A percentile compares a stretch with the other conserved stretches of the same genome.
These are phyloP conservation scores for Rhizoglyphus robini DNA, from an alignment of 1,140 invertebrate genomes.

Conservation along the genomic window DNA sequence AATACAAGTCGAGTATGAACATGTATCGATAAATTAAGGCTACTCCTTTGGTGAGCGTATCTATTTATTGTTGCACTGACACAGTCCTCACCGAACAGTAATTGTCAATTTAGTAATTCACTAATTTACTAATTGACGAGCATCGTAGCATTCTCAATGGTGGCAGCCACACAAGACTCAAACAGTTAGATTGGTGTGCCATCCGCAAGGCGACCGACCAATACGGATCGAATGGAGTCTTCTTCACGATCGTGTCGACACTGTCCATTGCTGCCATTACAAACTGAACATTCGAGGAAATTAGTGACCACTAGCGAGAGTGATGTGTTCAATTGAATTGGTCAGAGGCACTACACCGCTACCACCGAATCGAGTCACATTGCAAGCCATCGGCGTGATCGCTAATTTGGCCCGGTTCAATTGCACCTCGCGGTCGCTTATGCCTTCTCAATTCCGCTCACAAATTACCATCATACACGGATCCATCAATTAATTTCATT, in stretches of 20 bases:
- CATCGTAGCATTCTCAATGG: background rate
- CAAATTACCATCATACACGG: background rate
- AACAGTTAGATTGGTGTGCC: background rate
- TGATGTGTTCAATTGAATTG: too few species aligned
- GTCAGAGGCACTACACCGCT: too few species aligned
- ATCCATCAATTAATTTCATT: conserved; percentile 9
- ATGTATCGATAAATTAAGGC: background rate
- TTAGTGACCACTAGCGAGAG: too few species aligned
- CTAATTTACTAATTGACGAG: too few species aligned
- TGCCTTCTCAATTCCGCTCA: background rate
- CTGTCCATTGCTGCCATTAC: background rate
- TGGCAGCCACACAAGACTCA: background rate
- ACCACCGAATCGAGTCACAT: too few species aligned
- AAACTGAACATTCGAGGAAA: too few species aligned
- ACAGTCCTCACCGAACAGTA: background rate
- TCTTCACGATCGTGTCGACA: background rate
- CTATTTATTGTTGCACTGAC: background rate
- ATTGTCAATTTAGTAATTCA: too few species aligned
- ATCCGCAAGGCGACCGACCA: background rate
- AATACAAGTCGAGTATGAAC: background rate
- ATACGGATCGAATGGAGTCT: conserved; percentile 14
- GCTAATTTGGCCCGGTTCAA: background rate
- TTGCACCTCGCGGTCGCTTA: background rate
- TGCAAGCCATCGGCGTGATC: too few species aligned
- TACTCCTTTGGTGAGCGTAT: background rate